phyloP scores from a whole-genome alignment of 1,140 invertebrate genomes.

The Drosophila carrolli region DNA sequence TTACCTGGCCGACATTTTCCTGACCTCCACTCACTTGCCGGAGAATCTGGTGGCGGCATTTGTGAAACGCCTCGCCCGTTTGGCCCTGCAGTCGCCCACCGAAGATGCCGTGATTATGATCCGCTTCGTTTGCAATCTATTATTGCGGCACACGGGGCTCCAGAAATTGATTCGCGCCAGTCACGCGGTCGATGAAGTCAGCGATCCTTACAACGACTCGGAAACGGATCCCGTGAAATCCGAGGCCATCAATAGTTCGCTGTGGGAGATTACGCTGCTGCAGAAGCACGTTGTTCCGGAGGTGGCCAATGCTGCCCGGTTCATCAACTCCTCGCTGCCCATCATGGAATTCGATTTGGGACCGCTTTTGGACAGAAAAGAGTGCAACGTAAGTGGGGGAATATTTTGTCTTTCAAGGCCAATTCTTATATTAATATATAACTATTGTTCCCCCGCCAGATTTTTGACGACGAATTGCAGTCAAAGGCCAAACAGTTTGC shows the following conservation, averaged over 20 bases:
- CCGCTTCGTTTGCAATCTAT: constrained; percentile 93
- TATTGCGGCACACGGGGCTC: constrained; percentile 94
- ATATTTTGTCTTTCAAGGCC: too few relatives aligned
- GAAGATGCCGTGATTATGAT: constrained; percentile 92
- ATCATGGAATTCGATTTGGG: constrained; percentile 89
- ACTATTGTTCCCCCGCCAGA: constrained; percentile 73
- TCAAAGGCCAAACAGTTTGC: constrained; percentile 87
- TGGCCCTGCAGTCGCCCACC: constrained; percentile 92
- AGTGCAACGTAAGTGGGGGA: constrained; percentile 85
- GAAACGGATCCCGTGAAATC: constrained; percentile 92
- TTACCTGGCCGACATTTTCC: constrained; percentile 94
- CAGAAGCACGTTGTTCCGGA: constrained; percentile 91
- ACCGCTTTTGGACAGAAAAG: constrained; percentile 87
- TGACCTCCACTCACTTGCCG: constrained; percentile 96
- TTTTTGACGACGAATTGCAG: constrained; percentile 88
- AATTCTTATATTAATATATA: too few relatives aligned
- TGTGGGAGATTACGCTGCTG: constrained; percentile 95
- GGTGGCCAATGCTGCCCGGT: constrained; percentile 88
- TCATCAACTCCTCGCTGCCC: constrained; percentile 88
- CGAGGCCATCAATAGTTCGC: constrained; percentile 92
- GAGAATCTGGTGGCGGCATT: constrained; percentile 97
- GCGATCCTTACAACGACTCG: constrained; percentile 93
- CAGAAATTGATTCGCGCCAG: constrained; percentile 90
- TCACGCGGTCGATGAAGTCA: constrained; percentile 78
- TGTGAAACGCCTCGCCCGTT: constrained; percentile 93